These are phyloP conservation scores for Drosophila subquinaria DNA, from an alignment of 2,888 invertebrate genomes.

Conservation along the genomic window DNA sequence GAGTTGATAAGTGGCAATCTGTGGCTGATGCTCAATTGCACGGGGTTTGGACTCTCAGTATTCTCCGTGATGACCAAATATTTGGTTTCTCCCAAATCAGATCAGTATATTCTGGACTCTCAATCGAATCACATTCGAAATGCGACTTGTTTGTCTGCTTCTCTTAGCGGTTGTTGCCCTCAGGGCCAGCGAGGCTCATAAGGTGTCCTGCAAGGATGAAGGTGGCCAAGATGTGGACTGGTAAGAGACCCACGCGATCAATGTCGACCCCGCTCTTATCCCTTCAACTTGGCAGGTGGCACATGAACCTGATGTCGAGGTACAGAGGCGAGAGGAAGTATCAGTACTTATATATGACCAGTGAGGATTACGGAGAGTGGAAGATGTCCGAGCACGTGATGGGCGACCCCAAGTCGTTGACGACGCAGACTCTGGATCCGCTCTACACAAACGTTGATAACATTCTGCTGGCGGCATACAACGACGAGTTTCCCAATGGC, in stretches of 20 bases:
- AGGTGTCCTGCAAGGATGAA: constrained; percentile 79
- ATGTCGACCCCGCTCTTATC: neutral
- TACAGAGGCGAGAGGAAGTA: constrained; percentile 87
- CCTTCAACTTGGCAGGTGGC: constrained; percentile 88
- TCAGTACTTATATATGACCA: constrained; percentile 91
- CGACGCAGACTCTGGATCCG: constrained; percentile 88
- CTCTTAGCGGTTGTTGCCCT: neutral
- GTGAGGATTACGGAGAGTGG: constrained; percentile 88
- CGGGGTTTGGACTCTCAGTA: no score
- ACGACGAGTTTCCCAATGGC: constrained; percentile 92
- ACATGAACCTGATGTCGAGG: constrained; percentile 89
- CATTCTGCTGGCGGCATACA: constrained; percentile 90
- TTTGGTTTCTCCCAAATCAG: neutral
- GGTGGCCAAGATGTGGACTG: constrained; percentile 79
- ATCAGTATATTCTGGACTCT: neutral
- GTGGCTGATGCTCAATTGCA: neutral
- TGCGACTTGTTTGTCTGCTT: neutral
- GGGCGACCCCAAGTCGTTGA: constrained; percentile 88
- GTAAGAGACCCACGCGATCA: constrained; percentile 41
- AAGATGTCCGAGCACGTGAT: constrained; percentile 89
- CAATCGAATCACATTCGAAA: neutral
- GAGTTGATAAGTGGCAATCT: neutral
- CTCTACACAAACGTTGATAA: constrained; percentile 59
- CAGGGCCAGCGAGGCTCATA: constrained; percentile 9
- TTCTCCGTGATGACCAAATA: no score